A percentile compares a stretch with the other conserved stretches of the same genome.
Conservation (phyloP, 1,140 invertebrate species). For the Anoplophora glabripennis region DNA sequence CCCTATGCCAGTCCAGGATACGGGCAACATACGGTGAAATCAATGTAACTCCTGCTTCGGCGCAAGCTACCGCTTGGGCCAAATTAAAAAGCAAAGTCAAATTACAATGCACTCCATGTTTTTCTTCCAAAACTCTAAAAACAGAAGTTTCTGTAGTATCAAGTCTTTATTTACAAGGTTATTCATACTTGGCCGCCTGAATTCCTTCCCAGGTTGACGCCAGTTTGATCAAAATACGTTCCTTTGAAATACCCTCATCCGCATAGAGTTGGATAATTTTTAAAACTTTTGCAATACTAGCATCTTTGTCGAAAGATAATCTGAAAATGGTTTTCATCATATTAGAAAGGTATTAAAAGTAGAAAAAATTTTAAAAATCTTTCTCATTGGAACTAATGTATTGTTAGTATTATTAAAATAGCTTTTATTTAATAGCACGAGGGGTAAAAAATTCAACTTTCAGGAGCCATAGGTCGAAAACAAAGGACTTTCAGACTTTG, state of each 20-base stretch:
- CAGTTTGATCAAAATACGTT: constrained; percentile 94
- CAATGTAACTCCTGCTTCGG: constrained; percentile 94
- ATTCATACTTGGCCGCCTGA: constrained; percentile 83
- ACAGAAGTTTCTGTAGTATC: constrained; percentile 21
- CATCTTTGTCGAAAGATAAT: constrained; percentile 92
- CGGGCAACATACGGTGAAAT: constrained; percentile 92
- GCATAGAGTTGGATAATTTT: constrained; percentile 89
- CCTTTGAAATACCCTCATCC: constrained; percentile 83
- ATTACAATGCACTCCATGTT: constrained; percentile 96
- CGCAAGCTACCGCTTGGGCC: constrained; percentile 95
- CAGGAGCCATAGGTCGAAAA: too few species aligned
- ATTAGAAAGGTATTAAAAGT: too few species aligned
- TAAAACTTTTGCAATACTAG: constrained; percentile 83
- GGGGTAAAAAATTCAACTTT: too few species aligned
- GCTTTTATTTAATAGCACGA: too few species aligned
- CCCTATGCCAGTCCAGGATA: constrained; percentile 95
- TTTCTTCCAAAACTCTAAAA: constrained; percentile 80
- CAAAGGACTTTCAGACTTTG: too few species aligned
- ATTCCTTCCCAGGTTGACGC: constrained; percentile 99
- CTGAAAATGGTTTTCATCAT: constrained; percentile 55
- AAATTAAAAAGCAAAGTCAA: constrained; percentile 96
- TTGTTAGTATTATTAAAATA: too few species aligned
- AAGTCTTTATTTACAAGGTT: background rate
- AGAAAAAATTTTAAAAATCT: too few species aligned
- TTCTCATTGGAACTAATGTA: too few species aligned